These are phyloP conservation scores for Bombus huntii DNA, from an alignment of 1,140 invertebrate species.

Conservation along the genomic window DNA sequence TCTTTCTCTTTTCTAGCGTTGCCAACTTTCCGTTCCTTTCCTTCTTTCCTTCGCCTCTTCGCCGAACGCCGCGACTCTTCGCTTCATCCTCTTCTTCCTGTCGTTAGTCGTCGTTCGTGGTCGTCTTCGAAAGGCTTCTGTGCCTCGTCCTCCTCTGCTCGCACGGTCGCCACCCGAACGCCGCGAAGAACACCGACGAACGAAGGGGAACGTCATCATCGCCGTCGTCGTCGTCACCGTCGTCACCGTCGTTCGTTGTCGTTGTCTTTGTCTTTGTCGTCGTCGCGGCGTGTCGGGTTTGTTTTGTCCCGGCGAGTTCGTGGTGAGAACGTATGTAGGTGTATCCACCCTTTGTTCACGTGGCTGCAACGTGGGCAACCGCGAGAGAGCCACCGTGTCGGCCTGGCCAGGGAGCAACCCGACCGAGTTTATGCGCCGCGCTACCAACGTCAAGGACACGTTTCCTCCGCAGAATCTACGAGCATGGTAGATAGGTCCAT, in stretches of 20 bases:
- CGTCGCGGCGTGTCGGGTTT: conserved; percentile 49
- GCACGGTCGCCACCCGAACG: conserved; percentile 5
- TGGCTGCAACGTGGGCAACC: conserved; percentile 59
- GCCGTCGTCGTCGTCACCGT: not conserved
- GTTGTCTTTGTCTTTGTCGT: fast-evolving
- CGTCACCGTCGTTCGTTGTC: not conserved
- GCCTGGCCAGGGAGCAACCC: not conserved
- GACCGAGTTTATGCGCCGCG: conserved; percentile 45
- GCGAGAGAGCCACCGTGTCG: conserved; percentile 41
- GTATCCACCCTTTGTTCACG: conserved; percentile 67
- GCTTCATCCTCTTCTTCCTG: conserved; percentile 19
- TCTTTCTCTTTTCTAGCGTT: not conserved
- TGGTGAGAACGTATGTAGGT: conserved; percentile 60
- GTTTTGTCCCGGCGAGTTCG: conserved; percentile 67
- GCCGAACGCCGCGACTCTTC: not conserved
- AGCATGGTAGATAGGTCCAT: not conserved
- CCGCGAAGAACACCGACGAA: conserved; percentile 23
- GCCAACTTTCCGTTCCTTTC: not conserved
- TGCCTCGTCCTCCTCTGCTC: conserved; percentile 22
- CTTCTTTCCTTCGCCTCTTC: not conserved
- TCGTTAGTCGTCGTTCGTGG: not conserved
- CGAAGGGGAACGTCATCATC: conserved; percentile 30
- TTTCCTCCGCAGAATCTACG: conserved; percentile 25
- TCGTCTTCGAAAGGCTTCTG: conserved; percentile 1
- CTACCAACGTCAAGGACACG: conserved; percentile 45